A percentile compares a stretch with the other conserved stretches of the same genome.
These are phyloP conservation scores for Seriola quinqueradiata DNA, from an alignment of 2,113 vertebrate species.

Conservation along the genomic window DNA sequence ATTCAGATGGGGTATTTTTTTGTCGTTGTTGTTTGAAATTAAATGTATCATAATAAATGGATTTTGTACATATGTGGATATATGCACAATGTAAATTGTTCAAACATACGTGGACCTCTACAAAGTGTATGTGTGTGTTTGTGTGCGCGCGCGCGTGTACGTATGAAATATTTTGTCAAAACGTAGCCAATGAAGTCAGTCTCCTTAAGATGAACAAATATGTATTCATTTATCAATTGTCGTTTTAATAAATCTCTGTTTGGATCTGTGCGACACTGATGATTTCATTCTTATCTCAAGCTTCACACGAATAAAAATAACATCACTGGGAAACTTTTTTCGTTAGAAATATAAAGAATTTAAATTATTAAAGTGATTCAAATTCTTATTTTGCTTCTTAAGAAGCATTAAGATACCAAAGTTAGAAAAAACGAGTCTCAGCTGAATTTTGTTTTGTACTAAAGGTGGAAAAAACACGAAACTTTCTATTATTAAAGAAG, in stretches of 20 bases:
- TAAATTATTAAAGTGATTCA: neutral
- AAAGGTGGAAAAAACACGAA: neutral
- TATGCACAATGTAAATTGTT: slow-evolving; percentile 78
- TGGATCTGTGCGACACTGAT: slow-evolving; percentile 56
- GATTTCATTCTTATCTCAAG: slow-evolving; percentile 46
- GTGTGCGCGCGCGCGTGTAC: slow-evolving; percentile 31
- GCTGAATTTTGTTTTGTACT: neutral
- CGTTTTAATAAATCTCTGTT: slow-evolving; percentile 80
- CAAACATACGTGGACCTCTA: slow-evolving; percentile 64
- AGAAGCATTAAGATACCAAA: neutral
- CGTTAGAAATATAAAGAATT: neutral
- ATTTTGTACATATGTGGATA: slow-evolving; percentile 81
- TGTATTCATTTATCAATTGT: slow-evolving; percentile 73
- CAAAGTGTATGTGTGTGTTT: slow-evolving; percentile 35
- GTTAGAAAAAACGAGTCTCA: neutral
- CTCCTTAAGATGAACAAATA: slow-evolving; percentile 61
- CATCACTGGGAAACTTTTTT: neutral
- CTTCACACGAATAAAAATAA: neutral
- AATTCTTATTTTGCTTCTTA: neutral
- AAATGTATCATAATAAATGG: slow-evolving; percentile 69
- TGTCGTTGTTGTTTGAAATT: slow-evolving; percentile 48
- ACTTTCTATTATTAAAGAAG: neutral
- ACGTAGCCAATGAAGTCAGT: slow-evolving; percentile 57
- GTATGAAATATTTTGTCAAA: slow-evolving; percentile 63
- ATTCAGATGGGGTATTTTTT: slow-evolving; percentile 3